phyloP scores from a whole-genome alignment of 2,888 invertebrate genomes.

The Agrotis exclamationis region DNA sequence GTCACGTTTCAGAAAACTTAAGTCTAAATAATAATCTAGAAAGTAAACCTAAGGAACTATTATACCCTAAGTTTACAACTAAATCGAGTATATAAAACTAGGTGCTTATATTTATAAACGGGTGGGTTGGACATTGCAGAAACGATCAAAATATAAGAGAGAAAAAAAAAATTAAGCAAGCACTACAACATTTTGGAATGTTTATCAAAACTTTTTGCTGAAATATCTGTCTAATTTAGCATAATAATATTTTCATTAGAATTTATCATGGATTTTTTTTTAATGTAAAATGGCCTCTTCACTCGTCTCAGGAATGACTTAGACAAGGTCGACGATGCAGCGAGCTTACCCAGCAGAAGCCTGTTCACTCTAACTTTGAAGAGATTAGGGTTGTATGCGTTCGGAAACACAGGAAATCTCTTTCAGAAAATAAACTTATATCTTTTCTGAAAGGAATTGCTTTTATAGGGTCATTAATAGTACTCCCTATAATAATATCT shows the following conservation, averaged over 20 bases:
- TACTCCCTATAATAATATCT: neutral
- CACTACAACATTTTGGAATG: neutral
- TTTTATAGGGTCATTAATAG: neutral
- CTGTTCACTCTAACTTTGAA: too few species aligned
- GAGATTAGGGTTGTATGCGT: too few species aligned
- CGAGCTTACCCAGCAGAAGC: too few species aligned
- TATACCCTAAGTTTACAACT: constrained; percentile 22
- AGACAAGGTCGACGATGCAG: too few species aligned
- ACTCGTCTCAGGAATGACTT: too few species aligned
- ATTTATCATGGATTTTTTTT: too few species aligned
- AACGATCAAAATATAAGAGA: neutral
- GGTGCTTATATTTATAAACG: neutral
- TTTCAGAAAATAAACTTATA: too few species aligned
- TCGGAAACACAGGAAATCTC: too few species aligned
- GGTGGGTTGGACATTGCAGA: neutral
- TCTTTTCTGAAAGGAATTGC: too few species aligned
- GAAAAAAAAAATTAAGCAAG: neutral
- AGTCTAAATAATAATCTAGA: neutral
- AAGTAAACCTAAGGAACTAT: too few species aligned
- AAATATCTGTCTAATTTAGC: neutral
- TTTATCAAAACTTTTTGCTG: neutral
- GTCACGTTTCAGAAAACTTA: neutral
- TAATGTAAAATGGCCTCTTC: too few species aligned
- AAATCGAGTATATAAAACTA: constrained; percentile 13
- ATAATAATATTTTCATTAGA: neutral